Conservation (phyloP, 2,888 invertebrate species). For the Corythucha ciliata region DNA sequence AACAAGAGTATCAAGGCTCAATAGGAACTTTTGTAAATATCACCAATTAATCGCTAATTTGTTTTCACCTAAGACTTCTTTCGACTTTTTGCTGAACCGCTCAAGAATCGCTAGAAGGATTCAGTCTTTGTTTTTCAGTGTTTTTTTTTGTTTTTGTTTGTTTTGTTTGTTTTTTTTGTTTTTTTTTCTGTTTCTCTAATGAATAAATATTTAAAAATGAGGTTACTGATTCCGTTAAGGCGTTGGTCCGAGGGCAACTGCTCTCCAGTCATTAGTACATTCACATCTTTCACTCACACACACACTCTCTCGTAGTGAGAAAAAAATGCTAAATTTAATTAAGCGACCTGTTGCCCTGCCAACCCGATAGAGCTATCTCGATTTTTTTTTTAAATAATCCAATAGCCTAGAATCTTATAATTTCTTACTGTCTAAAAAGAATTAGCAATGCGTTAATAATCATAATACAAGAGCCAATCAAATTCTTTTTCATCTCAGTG, state of each 20-base stretch:
- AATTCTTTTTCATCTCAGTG: conserved; percentile 22
- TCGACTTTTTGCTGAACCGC: conserved; percentile 22
- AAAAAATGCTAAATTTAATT: too few relatives aligned
- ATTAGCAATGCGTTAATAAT: conserved; percentile 13
- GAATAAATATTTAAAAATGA: conserved; percentile 1
- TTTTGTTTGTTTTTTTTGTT: too few relatives aligned
- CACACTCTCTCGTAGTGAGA: too few relatives aligned
- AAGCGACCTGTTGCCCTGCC: too few relatives aligned
- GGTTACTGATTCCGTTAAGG: conserved; percentile 24
- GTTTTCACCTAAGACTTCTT: conserved; percentile 10
- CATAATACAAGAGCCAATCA: conserved; percentile 23
- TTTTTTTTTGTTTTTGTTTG: too few relatives aligned
- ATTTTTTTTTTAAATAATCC: too few relatives aligned
- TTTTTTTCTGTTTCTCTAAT: too few relatives aligned
- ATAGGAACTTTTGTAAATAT: conserved; percentile 37
- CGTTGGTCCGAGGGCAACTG: conserved; percentile 20
- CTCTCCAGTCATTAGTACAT: conserved; percentile 6
- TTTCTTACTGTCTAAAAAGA: conserved; percentile 21
- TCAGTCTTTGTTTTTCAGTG: conserved; percentile 30
- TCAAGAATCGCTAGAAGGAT: conserved; percentile 31
- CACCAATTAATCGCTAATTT: conserved; percentile 32
- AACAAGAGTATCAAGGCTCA: conserved; percentile 36
- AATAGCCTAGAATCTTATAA: conserved; percentile 17
- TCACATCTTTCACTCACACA: not conserved
- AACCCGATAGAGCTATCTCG: too few relatives aligned